These are phyloP conservation scores for Drosophila neonasuta DNA, from an alignment of 2,888 invertebrate species.

Conservation along the genomic window DNA sequence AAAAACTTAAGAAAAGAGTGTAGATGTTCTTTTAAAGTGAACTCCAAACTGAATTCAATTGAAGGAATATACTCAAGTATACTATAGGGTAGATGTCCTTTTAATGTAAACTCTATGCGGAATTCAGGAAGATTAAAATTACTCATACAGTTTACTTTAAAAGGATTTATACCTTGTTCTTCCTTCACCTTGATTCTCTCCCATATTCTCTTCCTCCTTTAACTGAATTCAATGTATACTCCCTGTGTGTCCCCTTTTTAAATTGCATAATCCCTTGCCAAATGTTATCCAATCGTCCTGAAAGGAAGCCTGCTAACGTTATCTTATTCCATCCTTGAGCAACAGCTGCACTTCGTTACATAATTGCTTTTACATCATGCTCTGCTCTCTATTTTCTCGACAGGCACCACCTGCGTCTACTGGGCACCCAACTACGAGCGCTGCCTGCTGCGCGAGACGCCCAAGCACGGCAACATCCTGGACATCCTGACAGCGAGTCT, in stretches of 20 bases:
- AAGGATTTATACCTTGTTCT: too few relatives aligned
- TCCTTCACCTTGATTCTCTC: too few relatives aligned
- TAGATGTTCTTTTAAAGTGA: too few relatives aligned
- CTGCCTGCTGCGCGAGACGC: conserved; percentile 83
- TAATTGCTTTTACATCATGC: background rate
- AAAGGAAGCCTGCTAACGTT: background rate
- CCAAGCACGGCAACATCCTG: conserved; percentile 83
- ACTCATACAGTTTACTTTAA: too few relatives aligned
- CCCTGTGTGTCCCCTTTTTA: background rate
- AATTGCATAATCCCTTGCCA: background rate
- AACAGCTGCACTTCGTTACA: background rate
- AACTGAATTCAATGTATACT: background rate
- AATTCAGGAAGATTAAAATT: too few relatives aligned
- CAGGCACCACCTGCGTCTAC: conserved; percentile 82
- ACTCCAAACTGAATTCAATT: too few relatives aligned
- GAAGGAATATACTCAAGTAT: too few relatives aligned
- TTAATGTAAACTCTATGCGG: too few relatives aligned
- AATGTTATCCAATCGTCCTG: background rate
- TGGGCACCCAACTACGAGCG: conserved; percentile 81
- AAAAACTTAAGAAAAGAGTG: too few relatives aligned
- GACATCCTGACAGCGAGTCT: conserved; percentile 83
- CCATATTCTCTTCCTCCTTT: background rate
- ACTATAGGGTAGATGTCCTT: too few relatives aligned
- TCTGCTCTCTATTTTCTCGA: background rate
- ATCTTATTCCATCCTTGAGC: background rate